A percentile compares a stretch with the other conserved stretches of the same genome.
Evolutionary conservation across 2,797 vertebrate genomes (phyloP).

Genomic region (Euthynnus affinis): DNA sequence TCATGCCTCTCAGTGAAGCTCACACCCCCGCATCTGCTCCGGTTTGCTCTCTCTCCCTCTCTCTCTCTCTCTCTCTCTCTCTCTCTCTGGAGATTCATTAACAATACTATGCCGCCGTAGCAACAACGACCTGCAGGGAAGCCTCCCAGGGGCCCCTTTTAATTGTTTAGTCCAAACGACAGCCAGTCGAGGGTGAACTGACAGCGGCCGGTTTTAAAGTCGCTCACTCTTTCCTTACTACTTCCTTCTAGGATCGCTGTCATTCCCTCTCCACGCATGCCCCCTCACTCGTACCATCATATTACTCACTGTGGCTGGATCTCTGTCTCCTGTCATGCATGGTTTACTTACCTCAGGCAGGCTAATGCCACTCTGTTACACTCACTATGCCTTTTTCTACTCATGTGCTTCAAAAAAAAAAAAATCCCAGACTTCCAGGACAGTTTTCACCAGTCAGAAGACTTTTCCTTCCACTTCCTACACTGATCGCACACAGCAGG

Average conservation of each 20-base stretch:
- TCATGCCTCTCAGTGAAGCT: constrained; percentile 62
- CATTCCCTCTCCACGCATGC: constrained; percentile 59
- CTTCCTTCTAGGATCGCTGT: constrained; percentile 54
- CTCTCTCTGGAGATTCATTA: constrained; percentile 81
- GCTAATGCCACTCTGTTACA: constrained; percentile 36
- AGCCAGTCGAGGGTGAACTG: constrained; percentile 66
- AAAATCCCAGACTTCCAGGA: constrained; percentile 38
- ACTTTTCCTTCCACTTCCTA: constrained; percentile 76
- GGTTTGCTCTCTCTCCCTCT: constrained; percentile 38
- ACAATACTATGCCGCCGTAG: constrained; percentile 81
- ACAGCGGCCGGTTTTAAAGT: constrained; percentile 55
- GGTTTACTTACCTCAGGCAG: constrained; percentile 40
- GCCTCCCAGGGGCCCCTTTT: constrained; percentile 76
- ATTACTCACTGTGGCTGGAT: constrained; percentile 48
- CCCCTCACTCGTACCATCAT: constrained; percentile 19
- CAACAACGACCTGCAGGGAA: constrained; percentile 80
- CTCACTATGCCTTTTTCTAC: constrained; percentile 22
- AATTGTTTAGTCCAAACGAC: constrained; percentile 74
- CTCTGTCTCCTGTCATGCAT: constrained; percentile 34
- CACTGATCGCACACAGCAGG: constrained; percentile 60
- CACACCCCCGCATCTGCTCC: constrained; percentile 65
- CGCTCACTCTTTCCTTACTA: constrained; percentile 38
- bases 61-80: constrained; percentile 39
- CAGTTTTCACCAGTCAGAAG: constrained; percentile 23
- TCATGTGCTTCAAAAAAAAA: constrained; percentile 15